phyloP scores from a whole-genome alignment of 2,113 vertebrate species.

The Piaya cayana region DNA sequence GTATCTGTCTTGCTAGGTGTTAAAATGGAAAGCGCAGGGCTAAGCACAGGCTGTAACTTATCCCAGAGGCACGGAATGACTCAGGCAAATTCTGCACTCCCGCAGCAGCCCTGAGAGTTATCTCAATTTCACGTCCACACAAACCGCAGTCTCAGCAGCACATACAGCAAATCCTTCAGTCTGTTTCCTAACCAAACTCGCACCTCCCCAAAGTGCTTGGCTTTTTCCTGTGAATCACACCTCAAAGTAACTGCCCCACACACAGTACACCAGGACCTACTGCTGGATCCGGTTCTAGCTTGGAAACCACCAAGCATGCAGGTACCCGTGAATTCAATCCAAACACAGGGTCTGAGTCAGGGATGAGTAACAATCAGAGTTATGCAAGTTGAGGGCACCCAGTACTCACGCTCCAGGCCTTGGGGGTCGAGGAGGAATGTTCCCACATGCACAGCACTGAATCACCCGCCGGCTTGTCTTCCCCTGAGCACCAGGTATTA shows the following conservation, averaged over 20 bases:
- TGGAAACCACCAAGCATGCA: background rate
- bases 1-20: background rate
- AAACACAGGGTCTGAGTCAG: accelerated
- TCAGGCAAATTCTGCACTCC: background rate
- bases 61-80: background rate
- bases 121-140: background rate
- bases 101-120: background rate
- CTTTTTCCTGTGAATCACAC: background rate
- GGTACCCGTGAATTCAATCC: background rate
- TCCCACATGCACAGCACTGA: conserved; percentile 6
- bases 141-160: accelerated
- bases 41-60: conserved; percentile 3
- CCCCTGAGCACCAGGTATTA: background rate
- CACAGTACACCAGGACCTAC: background rate
- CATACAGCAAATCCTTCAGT: background rate
- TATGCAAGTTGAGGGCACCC: background rate
- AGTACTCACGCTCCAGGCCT: background rate
- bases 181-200: background rate
- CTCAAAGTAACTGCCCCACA: background rate
- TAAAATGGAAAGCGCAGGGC: background rate
- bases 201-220: accelerated
- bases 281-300: background rate
- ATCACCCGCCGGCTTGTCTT: background rate
- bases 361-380: background rate
- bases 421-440: background rate